Evolutionary conservation across 2,113 vertebrate genomes (phyloP), one percentile per base, ranked within the genome.

Genomic region (Neodontobutis hainanensis): DNA sequence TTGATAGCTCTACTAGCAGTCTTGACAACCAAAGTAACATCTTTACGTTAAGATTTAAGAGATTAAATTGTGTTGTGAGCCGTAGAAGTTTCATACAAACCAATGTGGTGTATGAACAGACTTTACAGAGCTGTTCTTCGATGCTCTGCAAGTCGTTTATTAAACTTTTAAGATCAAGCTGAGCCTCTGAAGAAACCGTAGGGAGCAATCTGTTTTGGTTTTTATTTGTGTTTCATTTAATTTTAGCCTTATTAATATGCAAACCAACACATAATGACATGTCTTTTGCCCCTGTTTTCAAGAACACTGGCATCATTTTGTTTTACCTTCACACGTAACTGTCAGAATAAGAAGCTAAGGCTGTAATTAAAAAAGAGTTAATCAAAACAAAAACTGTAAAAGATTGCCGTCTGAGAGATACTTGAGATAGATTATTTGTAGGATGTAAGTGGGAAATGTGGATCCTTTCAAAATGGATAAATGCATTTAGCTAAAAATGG

Each of bases 241-340:
- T 55, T 55, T 55, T 55, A 55, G 52, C 52, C 52, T 36, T 36
- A 55, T 55, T 55, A 36, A 38, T 55, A 55, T 55, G 52, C 52
- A 55, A 55, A 55, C 52, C 38, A 55, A 36, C 52, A 55, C 6
- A 34, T 8, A 36, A 36, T 55, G 52, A 55, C 52, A 55, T 34
- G 4, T 55, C 52, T 55, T 55, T 55, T 55, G 52, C 36, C 52
- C 32, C 8, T 32, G 34, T 38, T 38, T 36, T 55, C 32, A 38
- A 55, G 34, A 55, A 55, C 52, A 14, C 34, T 55, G 36, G 52
- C 52, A 38, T 55, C 52, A 38, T 55, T 34, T 38, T n/a, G 52
- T 55, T 55, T 3, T 2, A 12, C 2, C 14, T 55, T 36, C 36
- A 9, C 14, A 12, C 12, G 8, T 55, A 12, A 15, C 34, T 55